phyloP scores from a whole-genome alignment of 2,797 vertebrate genomes.

The Lithobates sylvaticus region DNA sequence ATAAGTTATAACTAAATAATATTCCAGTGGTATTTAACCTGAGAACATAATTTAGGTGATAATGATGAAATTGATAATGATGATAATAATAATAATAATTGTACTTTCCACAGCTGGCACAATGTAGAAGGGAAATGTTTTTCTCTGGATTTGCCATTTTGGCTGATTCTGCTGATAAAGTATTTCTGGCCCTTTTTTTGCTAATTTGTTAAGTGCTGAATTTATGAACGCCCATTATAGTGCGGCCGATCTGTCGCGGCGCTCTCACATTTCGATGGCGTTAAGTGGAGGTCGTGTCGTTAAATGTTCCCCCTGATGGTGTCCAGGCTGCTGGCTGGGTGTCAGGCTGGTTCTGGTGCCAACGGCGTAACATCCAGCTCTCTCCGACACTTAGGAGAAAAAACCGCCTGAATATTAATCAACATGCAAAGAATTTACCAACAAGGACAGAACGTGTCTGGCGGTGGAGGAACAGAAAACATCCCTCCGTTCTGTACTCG shows the following conservation, averaged over 20 bases:
- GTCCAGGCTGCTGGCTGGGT: neutral
- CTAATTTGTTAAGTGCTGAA: conserved; percentile 1
- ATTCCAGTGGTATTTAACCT: too few relatives aligned
- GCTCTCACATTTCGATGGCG: neutral
- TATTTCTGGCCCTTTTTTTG: too few relatives aligned
- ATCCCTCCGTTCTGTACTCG: neutral
- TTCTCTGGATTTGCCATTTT: too few relatives aligned
- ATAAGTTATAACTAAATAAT: too few relatives aligned
- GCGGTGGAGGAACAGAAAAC: neutral
- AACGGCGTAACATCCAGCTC: neutral
- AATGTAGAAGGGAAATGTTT: too few relatives aligned
- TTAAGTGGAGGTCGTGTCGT: conserved; percentile 18
- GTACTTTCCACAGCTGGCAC: too few relatives aligned
- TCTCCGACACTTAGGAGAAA: conserved; percentile 25
- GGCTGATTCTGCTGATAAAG: too few relatives aligned
- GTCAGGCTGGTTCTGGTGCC: conserved; percentile 12
- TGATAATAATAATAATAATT: too few relatives aligned
- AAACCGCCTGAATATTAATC: conserved; percentile 51
- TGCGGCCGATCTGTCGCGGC: neutral
- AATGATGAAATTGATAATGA: too few relatives aligned
- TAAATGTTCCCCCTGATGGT: neutral
- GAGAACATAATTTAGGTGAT: too few relatives aligned
- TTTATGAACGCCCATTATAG: neutral
- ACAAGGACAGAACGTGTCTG: conserved; percentile 19
- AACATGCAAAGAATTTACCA: conserved; percentile 31